A percentile compares a stretch with the other conserved stretches of the same genome.
phyloP scores from a whole-genome alignment of 2,797 vertebrate genomes.

The Phoeniculus purpureus region DNA sequence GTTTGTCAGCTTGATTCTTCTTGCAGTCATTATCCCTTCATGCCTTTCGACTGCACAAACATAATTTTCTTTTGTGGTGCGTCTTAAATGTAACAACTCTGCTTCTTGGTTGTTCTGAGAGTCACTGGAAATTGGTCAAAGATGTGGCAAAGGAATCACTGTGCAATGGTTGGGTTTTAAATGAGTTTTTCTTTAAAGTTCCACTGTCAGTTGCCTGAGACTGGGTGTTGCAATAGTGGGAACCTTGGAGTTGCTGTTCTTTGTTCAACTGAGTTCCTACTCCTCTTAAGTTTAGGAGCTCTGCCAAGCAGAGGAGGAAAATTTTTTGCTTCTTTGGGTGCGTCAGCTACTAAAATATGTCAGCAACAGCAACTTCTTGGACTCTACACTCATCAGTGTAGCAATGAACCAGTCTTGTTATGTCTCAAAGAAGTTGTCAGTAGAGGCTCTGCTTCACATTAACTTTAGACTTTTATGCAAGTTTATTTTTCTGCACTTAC shows the following conservation, averaged over 20 bases:
- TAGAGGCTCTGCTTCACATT: not conserved
- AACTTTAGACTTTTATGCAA: not conserved
- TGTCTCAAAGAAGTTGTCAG: not conserved
- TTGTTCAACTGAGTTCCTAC: not conserved
- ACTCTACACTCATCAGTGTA: not conserved
- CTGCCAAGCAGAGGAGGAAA: not conserved
- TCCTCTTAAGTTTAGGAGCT: not conserved
- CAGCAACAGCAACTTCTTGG: not conserved
- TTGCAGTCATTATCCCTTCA: not conserved
- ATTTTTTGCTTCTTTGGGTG: not conserved
- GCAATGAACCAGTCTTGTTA: not conserved
- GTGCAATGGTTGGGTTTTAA: not conserved
- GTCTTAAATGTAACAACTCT: not conserved
- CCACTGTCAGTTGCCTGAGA: not conserved
- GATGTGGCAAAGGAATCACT: not conserved
- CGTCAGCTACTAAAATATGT: not conserved
- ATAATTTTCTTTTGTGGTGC: not conserved
- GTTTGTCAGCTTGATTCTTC: not conserved
- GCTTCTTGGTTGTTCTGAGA: not conserved
- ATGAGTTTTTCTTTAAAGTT: not conserved
- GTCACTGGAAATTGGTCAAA: not conserved
- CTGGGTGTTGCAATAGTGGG: not conserved
- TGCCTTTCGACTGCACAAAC: not conserved
- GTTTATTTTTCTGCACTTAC: conserved; percentile 1
- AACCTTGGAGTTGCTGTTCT: not conserved